Base-by-base conservation (phyloP, 2,888 invertebrate genomes). In the Lissonota sp. region DNA sequence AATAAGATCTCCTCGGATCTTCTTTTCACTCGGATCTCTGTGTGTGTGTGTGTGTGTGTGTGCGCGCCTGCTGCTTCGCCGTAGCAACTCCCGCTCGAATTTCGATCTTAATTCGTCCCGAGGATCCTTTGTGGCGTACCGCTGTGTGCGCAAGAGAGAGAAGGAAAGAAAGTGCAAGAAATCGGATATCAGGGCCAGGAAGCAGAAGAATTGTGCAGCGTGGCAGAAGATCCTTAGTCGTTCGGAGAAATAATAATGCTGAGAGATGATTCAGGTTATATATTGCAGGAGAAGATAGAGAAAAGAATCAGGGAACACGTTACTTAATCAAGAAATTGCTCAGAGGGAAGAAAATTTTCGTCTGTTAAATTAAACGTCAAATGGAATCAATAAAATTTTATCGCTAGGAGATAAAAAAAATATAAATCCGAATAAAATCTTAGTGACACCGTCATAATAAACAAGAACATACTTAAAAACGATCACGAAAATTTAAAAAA, bases 51-150 rank as follows among this genome's bases (percentile, higher is more conserved):
- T 42, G 66, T 66, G 16, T 63, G 49, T 49, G 37, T 44, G 12
- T 55, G 55, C 12, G 46, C 37, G 69, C 5, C n/a, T 1, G 44
- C 44, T 37, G 57, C 70, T 55, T 26, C 7, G 53, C 51, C 69
- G 62, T 51, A 49, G 57, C 46, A 46, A 57, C 42, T 26, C 75
- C 67, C 67, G 70, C 83, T 83, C 79, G 62, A 49, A 73, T 79
- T 79, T 79, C 78, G 78, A 79, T 79, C 78, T 72, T 79, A 79
- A 79, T 79, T 73, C 78, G 62, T 55, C 40, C 62, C 7, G 77
- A 40, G 70, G 57, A 40, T 55, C 37, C 79, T 74, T 69, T 79
- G 63, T 74, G 63, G 40, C 26, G 51, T 69, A 6, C 73, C 69
- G 69, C 57, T 37, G 14, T 39, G 46, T 5, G 12, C 49, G 6